A percentile compares a stretch with the other conserved stretches of the same genome.
phyloP scores from a whole-genome alignment of 2,797 vertebrate species.

The Chromobotia macracanthus region DNA sequence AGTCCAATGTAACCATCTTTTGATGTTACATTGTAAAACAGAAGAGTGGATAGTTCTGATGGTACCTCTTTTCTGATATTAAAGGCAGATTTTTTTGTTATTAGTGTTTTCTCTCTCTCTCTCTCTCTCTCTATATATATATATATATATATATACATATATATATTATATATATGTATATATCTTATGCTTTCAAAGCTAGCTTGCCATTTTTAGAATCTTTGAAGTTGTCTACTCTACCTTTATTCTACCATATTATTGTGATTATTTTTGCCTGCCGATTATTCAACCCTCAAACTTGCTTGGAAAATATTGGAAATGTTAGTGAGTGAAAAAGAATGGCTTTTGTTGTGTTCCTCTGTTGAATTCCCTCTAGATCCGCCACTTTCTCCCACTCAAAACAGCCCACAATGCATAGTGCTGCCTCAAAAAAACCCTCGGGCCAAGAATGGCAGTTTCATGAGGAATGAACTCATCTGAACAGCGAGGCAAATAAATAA shows the following conservation, averaged over 20 bases:
- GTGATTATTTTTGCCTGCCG: slow-evolving; percentile 18
- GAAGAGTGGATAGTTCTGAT: too few species aligned
- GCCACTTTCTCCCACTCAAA: slow-evolving; percentile 44
- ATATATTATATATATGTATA: too few species aligned
- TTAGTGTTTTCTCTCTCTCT: too few species aligned
- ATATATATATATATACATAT: too few species aligned
- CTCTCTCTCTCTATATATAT: too few species aligned
- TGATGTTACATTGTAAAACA: too few species aligned
- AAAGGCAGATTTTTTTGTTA: too few species aligned
- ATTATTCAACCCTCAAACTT: slow-evolving; percentile 1
- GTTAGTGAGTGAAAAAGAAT: slow-evolving; percentile 23
- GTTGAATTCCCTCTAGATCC: slow-evolving; percentile 32
- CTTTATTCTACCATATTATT: background rate
- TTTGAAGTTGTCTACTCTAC: too few species aligned
- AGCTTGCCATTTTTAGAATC: too few species aligned
- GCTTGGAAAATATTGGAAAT: slow-evolving; percentile 16
- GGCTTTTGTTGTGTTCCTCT: slow-evolving; percentile 22
- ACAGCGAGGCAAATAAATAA: slow-evolving; percentile 71
- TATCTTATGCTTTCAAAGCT: background rate
- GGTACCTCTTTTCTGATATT: too few species aligned
- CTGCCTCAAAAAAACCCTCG: slow-evolving; percentile 59
- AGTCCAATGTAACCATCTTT: background rate
- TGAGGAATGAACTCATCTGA: slow-evolving; percentile 62
- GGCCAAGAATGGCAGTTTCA: slow-evolving; percentile 62
- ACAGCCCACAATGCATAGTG: slow-evolving; percentile 55